These are phyloP conservation scores for Acronicta psi DNA, from an alignment of 2,888 invertebrate genomes.

Conservation along the genomic window DNA sequence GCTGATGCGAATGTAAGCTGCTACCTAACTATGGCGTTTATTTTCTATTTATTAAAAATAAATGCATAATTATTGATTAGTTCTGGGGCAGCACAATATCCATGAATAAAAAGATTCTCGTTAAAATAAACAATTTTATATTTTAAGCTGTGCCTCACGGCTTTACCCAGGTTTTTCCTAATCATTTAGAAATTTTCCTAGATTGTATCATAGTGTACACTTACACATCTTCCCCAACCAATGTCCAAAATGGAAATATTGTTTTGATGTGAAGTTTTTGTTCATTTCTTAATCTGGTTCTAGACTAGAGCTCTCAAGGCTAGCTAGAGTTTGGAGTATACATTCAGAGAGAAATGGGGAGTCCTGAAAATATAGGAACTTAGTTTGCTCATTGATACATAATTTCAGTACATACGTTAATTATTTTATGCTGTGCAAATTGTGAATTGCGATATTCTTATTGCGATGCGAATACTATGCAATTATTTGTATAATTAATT, in stretches of 20 bases:
- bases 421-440: conserved; percentile 26
- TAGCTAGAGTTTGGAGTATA: too few relatives aligned
- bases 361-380: too few relatives aligned
- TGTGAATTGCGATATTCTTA: background rate
- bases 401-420: background rate
- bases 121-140: background rate
- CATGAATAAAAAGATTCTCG: background rate
- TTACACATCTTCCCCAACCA: too few relatives aligned
- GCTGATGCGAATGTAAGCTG: conserved; percentile 26
- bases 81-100: background rate
- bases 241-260: too few relatives aligned
- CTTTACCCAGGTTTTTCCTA: too few relatives aligned
- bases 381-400: background rate
- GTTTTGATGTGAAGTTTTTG: too few relatives aligned
- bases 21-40: conserved; percentile 6
- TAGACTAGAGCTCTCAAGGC: too few relatives aligned
- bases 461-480: conserved; percentile 18
- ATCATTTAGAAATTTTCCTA: too few relatives aligned
- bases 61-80: conserved; percentile 2
- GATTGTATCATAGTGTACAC: too few relatives aligned
- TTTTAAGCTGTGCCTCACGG: too few relatives aligned
- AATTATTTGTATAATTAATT: background rate
- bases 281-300: too few relatives aligned
- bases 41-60: background rate
- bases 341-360: too few relatives aligned